Percentiles rank a stretch among this genome's conserved stretches.
Conservation (phyloP, 2,797 vertebrate genomes). For the Mallotus villosus region DNA sequence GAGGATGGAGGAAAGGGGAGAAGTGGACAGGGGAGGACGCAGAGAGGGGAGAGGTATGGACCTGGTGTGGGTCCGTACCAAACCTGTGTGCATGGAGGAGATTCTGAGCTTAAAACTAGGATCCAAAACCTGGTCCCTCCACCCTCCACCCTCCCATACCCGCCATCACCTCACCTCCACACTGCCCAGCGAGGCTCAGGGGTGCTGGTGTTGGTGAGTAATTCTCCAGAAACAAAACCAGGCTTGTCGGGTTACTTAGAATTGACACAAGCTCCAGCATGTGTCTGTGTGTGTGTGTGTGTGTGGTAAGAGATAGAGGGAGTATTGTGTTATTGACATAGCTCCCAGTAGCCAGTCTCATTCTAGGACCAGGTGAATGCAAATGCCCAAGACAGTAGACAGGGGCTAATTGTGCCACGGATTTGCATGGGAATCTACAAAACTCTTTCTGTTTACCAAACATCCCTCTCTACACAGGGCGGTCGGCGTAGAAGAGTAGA, state of each 20-base stretch:
- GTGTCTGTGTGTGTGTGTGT: background rate
- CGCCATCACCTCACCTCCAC: background rate
- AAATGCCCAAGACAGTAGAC: conserved; percentile 47
- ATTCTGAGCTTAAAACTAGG: background rate
- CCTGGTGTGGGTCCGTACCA: too few species aligned
- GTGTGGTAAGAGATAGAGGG: conserved; percentile 7
- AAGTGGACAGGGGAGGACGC: conserved; percentile 27
- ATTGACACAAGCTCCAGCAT: background rate
- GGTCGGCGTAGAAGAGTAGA: too few species aligned
- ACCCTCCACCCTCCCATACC: too few species aligned
- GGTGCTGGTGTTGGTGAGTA: background rate
- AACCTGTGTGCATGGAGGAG: too few species aligned
- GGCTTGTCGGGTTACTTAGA: background rate
- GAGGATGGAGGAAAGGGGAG: conserved; percentile 37
- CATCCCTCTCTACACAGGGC: background rate
- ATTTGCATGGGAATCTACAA: conserved; percentile 56
- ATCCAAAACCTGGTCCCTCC: background rate
- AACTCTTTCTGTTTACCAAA: background rate
- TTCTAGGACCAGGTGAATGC: conserved; percentile 47
- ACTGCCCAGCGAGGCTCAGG: background rate
- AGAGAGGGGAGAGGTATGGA: background rate
- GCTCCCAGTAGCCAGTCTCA: background rate
- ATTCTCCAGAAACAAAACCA: background rate
- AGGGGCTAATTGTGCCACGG: conserved; percentile 23
- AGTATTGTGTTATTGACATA: conserved; percentile 8